These are phyloP conservation scores for Lutraria rhynchaena DNA, from an alignment of 1,140 invertebrate genomes.

Conservation along the genomic window DNA sequence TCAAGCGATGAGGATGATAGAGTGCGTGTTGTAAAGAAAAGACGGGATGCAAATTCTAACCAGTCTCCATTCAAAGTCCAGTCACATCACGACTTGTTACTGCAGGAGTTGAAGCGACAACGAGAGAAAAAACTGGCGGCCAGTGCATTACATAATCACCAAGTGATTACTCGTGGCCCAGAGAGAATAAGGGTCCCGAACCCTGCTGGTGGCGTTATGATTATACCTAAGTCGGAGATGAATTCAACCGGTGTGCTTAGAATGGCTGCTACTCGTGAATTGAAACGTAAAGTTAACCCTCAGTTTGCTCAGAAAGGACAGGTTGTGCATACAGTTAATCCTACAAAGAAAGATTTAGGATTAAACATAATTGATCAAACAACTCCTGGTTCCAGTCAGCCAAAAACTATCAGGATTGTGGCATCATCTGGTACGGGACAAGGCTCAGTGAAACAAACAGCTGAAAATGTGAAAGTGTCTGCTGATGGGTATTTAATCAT, in stretches of 20 bases:
- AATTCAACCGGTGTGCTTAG: conserved; percentile 33
- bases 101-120: conserved; percentile 49
- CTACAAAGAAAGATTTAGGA: conserved; percentile 27
- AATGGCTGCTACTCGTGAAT: conserved; percentile 54
- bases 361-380: conserved; percentile 43
- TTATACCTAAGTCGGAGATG: conserved; percentile 50
- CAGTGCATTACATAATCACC: conserved; percentile 46
- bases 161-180: conserved; percentile 44
- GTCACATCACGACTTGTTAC: conserved; percentile 42
- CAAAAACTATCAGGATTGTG: conserved; percentile 52
- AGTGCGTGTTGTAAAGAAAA: neutral
- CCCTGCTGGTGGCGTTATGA: conserved; percentile 52
- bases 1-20: neutral
- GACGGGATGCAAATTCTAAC: neutral
- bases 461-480: conserved; percentile 52
- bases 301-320: neutral
- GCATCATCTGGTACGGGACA: conserved; percentile 24
- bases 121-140: conserved; percentile 44
- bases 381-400: conserved; percentile 8
- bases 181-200: conserved; percentile 25
- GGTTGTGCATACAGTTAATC: neutral
- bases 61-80: conserved; percentile 18
- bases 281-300: conserved; percentile 37
- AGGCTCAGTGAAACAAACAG: conserved; percentile 34
- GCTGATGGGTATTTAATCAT: conserved; percentile 53